Percentiles rank a stretch among this genome's conserved stretches.
phyloP scores from a whole-genome alignment of 2,888 invertebrate species.

The Brachypterus glaber region DNA sequence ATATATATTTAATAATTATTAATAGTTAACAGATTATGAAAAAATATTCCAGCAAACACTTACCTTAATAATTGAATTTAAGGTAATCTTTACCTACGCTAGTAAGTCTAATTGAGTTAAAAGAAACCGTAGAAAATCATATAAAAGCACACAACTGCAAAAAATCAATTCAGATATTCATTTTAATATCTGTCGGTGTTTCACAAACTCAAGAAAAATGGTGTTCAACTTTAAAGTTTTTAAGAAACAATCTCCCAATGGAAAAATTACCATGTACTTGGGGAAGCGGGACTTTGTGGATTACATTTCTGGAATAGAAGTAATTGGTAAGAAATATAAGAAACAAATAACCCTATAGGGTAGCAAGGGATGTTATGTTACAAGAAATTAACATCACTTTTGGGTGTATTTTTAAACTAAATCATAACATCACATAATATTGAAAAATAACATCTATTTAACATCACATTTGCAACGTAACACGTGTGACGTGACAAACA shows the following conservation, averaged over 20 bases:
- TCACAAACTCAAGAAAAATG: slow-evolving; percentile 46
- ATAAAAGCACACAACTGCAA: slow-evolving; percentile 15
- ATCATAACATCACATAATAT: too few relatives aligned
- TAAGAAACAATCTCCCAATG: slow-evolving; percentile 84
- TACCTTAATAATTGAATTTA: slow-evolving; percentile 10
- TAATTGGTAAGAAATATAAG: slow-evolving; percentile 69
- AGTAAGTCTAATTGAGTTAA: slow-evolving; percentile 22
- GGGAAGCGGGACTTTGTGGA: slow-evolving; percentile 83
- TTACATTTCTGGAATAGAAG: slow-evolving; percentile 76
- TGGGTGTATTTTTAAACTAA: too few relatives aligned
- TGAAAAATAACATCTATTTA: too few relatives aligned
- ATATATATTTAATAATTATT: too few relatives aligned
- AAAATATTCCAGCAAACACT: too few relatives aligned
- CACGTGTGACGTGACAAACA: too few relatives aligned
- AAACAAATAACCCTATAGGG: too few relatives aligned
- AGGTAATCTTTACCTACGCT: slow-evolving; percentile 16
- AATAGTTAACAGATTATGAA: too few relatives aligned
- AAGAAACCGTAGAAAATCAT: slow-evolving; percentile 20
- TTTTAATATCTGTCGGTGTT: neutral
- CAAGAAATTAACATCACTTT: too few relatives aligned
- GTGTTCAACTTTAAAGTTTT: slow-evolving; percentile 86
- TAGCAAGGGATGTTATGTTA: too few relatives aligned
- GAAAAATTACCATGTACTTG: slow-evolving; percentile 76
- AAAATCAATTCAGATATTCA: neutral
- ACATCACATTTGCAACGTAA: too few relatives aligned